Base-by-base conservation (phyloP, 2,797 vertebrate species). In the Gadopsis bispinosus region DNA sequence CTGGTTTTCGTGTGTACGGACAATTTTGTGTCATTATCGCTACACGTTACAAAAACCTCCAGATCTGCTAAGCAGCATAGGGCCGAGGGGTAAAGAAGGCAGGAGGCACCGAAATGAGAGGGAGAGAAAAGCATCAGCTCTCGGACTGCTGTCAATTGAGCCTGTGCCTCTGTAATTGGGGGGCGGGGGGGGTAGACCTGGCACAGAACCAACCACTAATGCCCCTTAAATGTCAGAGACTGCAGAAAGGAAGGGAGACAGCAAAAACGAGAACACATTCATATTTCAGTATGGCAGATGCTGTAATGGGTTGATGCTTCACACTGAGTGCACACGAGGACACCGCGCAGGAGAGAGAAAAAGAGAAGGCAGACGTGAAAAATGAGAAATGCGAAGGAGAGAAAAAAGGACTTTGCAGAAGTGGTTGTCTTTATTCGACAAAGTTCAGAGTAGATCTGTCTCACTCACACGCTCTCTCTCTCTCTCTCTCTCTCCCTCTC, bases 171-270 rank as follows among this genome's bases (percentile, higher is more conserved):
- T 58, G 83, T 87, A 81, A 85, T 71, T 84, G 56, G 65, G 77
- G 56, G 81, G n/a, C 61, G 75, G 80, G 78, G 80, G 51, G 51
- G 19, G 14, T 84, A 91, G 87, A 72, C 68, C 88, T 94, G 95
- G 94, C 94, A 78, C 83, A 51, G 66, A 45, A 91, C 93, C 94
- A 92, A 84, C 79, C 83, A 82, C 91, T 93, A 92, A 92, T 93
- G 90, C 89, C 90, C 88, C 91, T 91, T 92, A 93, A 94, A 94
- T 90, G 90, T 90, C 91, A 94, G 84, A 90, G 78, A 86, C 87
- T 89, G 86, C 75, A 85, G 81, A 91, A 86, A 84, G 84, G 64
- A 80, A 78, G 78, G 45, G 82, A 87, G 88, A 83, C 74, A 55
- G 86, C 73, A 78, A 88, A 88, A 85, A 85, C 14, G 84, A 82